phyloP scores from a whole-genome alignment of 2,113 vertebrate genomes.

The Callochromis pleurospilus region DNA sequence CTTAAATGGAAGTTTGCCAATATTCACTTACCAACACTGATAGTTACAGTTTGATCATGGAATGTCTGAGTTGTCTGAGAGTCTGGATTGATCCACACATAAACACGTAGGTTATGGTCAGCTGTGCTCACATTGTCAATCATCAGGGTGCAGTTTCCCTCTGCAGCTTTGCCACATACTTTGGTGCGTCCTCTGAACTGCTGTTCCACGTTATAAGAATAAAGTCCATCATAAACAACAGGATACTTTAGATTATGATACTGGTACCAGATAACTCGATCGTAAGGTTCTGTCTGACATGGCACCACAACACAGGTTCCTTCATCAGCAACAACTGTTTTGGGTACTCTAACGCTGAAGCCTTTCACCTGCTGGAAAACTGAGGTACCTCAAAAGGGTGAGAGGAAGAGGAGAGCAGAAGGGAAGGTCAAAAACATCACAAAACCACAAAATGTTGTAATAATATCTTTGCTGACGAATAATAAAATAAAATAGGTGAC shows the following conservation, averaged over 20 bases:
- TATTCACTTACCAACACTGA: slow-evolving; percentile 25
- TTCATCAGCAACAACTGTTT: slow-evolving; percentile 10
- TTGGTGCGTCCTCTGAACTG: slow-evolving; percentile 36
- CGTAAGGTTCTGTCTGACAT: not conserved
- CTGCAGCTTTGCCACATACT: not conserved
- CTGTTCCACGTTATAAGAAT: not conserved
- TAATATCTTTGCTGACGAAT: not conserved
- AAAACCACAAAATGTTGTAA: not conserved
- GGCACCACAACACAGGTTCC: slow-evolving; percentile 43
- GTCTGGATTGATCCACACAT: slow-evolving; percentile 38
- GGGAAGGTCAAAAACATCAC: not conserved
- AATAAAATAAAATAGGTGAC: not conserved
- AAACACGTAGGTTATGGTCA: slow-evolving; percentile 10
- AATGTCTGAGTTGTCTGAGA: not conserved
- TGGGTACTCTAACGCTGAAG: not conserved
- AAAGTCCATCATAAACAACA: not conserved
- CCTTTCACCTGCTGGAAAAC: not conserved
- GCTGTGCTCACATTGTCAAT: not conserved
- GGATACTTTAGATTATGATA: not conserved
- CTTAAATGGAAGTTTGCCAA: not conserved
- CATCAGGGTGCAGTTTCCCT: slow-evolving; percentile 35
- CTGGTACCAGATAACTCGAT: slow-evolving; percentile 36
- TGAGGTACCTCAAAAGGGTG: not conserved
- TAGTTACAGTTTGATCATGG: not conserved
- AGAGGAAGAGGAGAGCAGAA: not conserved